Conservation (phyloP, 1,140 invertebrate species). For the Stegodyphus mimosarum region DNA sequence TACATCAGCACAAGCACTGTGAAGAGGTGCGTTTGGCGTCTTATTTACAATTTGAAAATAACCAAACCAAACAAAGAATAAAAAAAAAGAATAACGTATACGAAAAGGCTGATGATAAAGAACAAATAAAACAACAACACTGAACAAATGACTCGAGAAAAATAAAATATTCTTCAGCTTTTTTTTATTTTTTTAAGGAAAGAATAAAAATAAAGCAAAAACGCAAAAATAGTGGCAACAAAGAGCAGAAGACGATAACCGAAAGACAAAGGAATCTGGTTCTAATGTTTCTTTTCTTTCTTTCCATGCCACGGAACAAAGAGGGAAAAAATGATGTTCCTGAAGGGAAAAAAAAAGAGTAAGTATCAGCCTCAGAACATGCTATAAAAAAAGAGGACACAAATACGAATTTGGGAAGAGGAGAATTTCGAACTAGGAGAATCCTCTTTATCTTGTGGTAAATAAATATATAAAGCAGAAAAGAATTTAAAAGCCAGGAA, state of each 20-base stretch:
- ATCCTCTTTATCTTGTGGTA: constrained; percentile 26
- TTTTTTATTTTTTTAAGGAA: too few relatives aligned
- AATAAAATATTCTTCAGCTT: too few relatives aligned
- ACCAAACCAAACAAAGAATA: not conserved
- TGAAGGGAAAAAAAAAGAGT: not conserved
- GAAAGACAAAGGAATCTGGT: constrained; percentile 43
- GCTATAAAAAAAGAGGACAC: not conserved
- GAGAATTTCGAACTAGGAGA: constrained; percentile 18
- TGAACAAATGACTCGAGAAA: too few relatives aligned
- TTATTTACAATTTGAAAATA: constrained; percentile 33
- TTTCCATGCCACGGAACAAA: not conserved
- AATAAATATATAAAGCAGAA: constrained; percentile 39
- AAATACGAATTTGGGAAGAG: constrained; percentile 39
- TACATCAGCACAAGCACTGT: constrained; percentile 16
- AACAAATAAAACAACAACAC: not conserved
- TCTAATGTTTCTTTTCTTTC: constrained; percentile 34
- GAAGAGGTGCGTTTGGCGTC: constrained; percentile 12
- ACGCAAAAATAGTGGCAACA: constrained; percentile 4
- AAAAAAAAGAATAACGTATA: not conserved
- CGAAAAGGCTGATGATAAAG: constrained; percentile 6
- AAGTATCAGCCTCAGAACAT: too few relatives aligned
- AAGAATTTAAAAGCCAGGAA: constrained; percentile 36
- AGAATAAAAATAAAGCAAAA: too few relatives aligned
- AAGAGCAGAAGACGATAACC: constrained; percentile 36
- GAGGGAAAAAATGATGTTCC: not conserved